phyloP scores from a whole-genome alignment of 2,888 invertebrate genomes.

The Lathronympha strigana region DNA sequence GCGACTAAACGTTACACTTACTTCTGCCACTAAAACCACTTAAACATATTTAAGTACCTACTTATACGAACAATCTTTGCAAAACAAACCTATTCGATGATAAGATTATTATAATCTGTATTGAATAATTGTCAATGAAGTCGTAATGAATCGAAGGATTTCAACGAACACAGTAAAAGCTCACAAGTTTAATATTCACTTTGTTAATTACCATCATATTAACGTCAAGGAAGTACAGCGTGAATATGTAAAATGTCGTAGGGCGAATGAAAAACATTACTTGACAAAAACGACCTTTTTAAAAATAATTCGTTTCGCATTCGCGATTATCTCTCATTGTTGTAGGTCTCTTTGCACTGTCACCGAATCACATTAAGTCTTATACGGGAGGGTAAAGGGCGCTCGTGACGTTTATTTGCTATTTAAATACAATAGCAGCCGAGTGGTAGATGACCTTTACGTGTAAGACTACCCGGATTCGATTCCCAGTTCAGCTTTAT shows the following conservation, averaged over 20 bases:
- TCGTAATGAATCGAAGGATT: slow-evolving; percentile 5
- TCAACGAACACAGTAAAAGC: background rate
- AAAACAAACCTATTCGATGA: no score
- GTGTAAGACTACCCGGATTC: slow-evolving; percentile 9
- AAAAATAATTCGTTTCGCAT: slow-evolving; percentile 32
- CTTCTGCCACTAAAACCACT: no score
- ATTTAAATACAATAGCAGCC: slow-evolving; percentile 47
- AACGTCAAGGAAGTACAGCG: slow-evolving; percentile 26
- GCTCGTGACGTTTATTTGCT: slow-evolving; percentile 45
- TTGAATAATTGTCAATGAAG: no score
- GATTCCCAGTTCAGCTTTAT: slow-evolving; percentile 1
- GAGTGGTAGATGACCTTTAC: slow-evolving; percentile 26
- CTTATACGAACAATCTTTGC: no score
- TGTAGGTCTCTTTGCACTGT: slow-evolving; percentile 44
- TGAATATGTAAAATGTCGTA: slow-evolving; percentile 15
- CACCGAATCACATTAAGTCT: slow-evolving; percentile 46
- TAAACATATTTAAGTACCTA: no score
- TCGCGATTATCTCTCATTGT: slow-evolving; percentile 40
- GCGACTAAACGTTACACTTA: no score
- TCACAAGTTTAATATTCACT: background rate
- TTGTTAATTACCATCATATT: slow-evolving; percentile 29
- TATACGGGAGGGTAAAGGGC: slow-evolving; percentile 49
- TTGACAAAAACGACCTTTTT: slow-evolving; percentile 40
- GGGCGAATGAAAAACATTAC: slow-evolving; percentile 7
- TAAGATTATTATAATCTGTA: no score